Percentiles rank a stretch among this genome's conserved stretches.
phyloP scores from a whole-genome alignment of 2,888 invertebrate genomes.

The Gerosis bhagava region DNA sequence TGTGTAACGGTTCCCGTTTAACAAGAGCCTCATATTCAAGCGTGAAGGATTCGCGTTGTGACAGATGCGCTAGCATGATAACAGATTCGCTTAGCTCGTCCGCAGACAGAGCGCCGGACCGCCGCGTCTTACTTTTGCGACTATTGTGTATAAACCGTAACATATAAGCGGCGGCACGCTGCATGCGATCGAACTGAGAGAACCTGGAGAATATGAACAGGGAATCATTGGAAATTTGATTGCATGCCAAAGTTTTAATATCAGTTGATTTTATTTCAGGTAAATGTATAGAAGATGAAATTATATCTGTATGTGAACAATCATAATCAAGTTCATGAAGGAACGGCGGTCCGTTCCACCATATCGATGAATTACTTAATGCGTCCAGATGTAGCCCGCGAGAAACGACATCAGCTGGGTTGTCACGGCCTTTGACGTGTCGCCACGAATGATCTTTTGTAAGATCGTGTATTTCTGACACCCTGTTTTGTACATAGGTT shows the following conservation, averaged over 20 bases:
- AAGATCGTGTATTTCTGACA: conserved; percentile 4
- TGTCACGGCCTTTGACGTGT: not conserved
- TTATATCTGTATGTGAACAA: not conserved
- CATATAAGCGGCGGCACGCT: conserved; percentile 20
- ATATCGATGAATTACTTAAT: not conserved
- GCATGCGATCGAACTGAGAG: conserved; percentile 21
- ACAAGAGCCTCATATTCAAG: not conserved
- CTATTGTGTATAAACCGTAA: conserved; percentile 22
- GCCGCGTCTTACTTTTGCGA: conserved; percentile 5
- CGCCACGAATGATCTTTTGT: not conserved
- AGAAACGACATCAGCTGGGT: conserved; percentile 6
- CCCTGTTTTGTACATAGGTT: conserved; percentile 6
- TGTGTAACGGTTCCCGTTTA: not conserved
- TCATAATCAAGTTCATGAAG: not conserved
- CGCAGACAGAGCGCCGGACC: conserved; percentile 10
- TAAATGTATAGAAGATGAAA: not conserved
- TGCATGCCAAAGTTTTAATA: too few relatives aligned
- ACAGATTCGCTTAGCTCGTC: conserved; percentile 10
- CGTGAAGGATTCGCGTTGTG: conserved; percentile 11
- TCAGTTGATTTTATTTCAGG: not conserved
- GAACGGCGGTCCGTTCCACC: not conserved
- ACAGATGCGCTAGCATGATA: not conserved
- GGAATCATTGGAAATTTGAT: too few relatives aligned
- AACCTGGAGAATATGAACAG: conserved; percentile 23
- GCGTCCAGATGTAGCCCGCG: not conserved